phyloP scores from a whole-genome alignment of 2,113 vertebrate genomes.

The Oreochromis spilurus region DNA sequence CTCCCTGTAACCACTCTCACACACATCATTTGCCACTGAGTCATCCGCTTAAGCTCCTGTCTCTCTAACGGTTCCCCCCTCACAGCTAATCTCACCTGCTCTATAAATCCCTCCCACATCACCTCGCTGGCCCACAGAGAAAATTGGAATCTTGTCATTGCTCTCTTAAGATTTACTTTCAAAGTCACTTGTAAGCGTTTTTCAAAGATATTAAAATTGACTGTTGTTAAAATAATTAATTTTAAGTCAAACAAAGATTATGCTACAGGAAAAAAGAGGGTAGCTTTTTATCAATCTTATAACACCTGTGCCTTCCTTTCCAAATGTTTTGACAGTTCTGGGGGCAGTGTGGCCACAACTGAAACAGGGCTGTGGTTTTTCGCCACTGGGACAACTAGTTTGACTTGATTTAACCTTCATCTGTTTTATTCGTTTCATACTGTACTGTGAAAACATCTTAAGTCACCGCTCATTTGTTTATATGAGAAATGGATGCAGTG shows the following conservation, averaged over 20 bases:
- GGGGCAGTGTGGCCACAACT: background rate
- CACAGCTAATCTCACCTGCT: conserved; percentile 4
- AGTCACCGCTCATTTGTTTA: background rate
- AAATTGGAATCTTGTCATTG: conserved; percentile 31
- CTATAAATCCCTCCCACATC: conserved; percentile 26
- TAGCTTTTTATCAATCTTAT: background rate
- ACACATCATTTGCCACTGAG: background rate
- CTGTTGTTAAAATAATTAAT: background rate
- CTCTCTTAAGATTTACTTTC: background rate
- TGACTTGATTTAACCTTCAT: background rate
- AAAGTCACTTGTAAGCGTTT: background rate
- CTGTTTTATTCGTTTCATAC: background rate
- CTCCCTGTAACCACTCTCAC: background rate
- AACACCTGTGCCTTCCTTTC: background rate
- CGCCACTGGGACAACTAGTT: fast-evolving
- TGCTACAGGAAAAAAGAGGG: background rate
- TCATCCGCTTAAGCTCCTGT: conserved; percentile 20
- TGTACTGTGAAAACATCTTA: background rate
- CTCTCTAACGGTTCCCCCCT: background rate
- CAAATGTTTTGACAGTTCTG: background rate
- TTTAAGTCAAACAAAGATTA: background rate
- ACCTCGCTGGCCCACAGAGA: background rate
- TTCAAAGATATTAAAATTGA: background rate
- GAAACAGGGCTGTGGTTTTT: background rate
- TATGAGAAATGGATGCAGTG: background rate